Evolutionary conservation across 2,113 vertebrate species (phyloP).

Genomic region (Lanius collurio): DNA sequence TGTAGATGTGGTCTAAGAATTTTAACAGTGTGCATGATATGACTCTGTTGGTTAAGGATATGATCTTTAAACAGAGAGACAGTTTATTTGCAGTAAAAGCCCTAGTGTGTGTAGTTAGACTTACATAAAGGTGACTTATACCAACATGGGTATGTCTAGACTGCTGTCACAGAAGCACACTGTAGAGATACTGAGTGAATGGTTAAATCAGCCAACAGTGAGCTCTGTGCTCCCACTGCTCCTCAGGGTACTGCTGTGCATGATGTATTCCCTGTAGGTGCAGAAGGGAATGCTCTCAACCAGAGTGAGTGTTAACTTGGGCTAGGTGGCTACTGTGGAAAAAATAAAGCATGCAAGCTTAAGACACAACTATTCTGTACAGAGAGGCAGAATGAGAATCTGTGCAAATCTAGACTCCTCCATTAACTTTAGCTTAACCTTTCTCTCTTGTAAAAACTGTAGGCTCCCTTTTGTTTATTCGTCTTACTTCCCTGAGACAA

Average conservation of each 20-base stretch:
- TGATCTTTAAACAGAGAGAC: constrained; percentile 62
- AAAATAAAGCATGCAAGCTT: neutral
- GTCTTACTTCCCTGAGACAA: neutral
- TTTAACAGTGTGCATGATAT: constrained; percentile 48
- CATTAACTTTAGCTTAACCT: neutral
- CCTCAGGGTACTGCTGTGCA: neutral
- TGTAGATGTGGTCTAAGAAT: constrained; percentile 39
- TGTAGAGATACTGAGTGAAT: constrained; percentile 62
- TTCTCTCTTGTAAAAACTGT: neutral
- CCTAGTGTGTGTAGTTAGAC: constrained; percentile 53
- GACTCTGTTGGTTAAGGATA: constrained; percentile 42
- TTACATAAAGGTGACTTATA: constrained; percentile 68
- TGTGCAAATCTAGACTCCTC: neutral
- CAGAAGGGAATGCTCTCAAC: neutral
- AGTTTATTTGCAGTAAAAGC: constrained; percentile 67
- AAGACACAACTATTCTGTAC: neutral
- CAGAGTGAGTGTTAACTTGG: neutral
- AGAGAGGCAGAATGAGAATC: neutral
- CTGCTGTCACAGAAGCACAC: constrained; percentile 67
- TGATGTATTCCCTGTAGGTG: neutral
- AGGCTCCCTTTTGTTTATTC: neutral
- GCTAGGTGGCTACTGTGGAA: neutral
- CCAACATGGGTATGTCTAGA: constrained; percentile 61
- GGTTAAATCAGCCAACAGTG: constrained; percentile 35
- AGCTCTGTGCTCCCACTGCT: constrained; percentile 44